Base-by-base conservation (phyloP, 2,888 invertebrate genomes). In the Drosophila limbata region DNA sequence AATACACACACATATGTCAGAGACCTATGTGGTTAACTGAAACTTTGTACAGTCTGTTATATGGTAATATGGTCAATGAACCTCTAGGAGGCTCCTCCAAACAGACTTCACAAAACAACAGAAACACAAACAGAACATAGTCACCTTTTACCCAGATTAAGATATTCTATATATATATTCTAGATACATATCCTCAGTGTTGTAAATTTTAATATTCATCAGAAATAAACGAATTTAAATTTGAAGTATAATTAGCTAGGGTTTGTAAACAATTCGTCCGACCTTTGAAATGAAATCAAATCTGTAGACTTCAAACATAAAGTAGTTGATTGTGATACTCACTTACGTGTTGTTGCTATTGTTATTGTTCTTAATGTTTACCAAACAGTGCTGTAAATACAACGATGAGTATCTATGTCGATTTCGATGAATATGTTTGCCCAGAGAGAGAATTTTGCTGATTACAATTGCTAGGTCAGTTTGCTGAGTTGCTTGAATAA, bases 381-480 rank as follows among this genome's bases (percentile, higher is more conserved):
- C 15, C 17, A 31, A 28, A 55, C 17, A 45, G 15, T 25, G 42
- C 31, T 45, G 57, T 28, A 44, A 68, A 33, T 31, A 21, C 37
- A 48, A 40, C 47, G 52, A 17, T 47, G 15, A 3, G 21, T 47
- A 53, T 62, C 52, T 40, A 21, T 52, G 39, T 28, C 11, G 17
- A 45, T n/a, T 25, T 25, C 21, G 4, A 25, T 25, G 5, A 25
- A 25, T 25, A 5, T 50, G 60, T 56, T 76, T 63, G 53, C 17
- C 28, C 39, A 37, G 62, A 66, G 59, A 66, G 59, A 68, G 52
- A 42, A 21, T 47, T 69, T 47, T n/a, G 48, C 40, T 51, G 67
- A 70, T 65, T 79, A 59, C 64, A 81, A 69, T 66, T 61, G 59
- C 50, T 63, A 50, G 56, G 59, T 51, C 66, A 66, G 73, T 68